Base-by-base conservation (phyloP, 1,140 invertebrate genomes). In the Leptinotarsa lineolata region DNA sequence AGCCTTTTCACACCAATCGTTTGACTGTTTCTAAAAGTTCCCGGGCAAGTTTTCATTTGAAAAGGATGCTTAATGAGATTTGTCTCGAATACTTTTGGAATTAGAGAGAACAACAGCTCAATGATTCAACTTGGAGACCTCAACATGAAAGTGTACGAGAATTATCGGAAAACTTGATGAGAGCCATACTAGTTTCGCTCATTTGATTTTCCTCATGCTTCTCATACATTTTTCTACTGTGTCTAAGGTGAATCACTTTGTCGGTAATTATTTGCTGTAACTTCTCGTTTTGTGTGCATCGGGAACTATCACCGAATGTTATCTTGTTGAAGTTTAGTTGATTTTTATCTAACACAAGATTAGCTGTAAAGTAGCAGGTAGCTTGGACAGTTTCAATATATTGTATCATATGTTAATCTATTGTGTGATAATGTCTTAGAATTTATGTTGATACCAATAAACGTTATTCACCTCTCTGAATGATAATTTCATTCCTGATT, bases 401-500 rank as follows among this genome's bases (percentile, higher is more conserved):
- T 48, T 77, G 76, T 77, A 79, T 76, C 73, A 80, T 80, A 80
- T 77, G 72, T 78, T 78, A 80, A 73, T 74, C 61, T 78, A 76
- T 74, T 80, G 74, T 78, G 80, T 83, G 82, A 80, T 81, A 79
- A 74, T 83, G 81, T 82, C 77, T 77, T 79, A 73, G 66, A 78
- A 68, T 76, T 81, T 82, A 81, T 80, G 80, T 81, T 80, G 73
- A 74, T 81, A 16, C n/a, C 74, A 82, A 81, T 81, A 81, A 82
- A 82, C 74, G 76, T 78, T 81, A 77, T 82, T 83, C 78, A 81
- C 80, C 81, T 81, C 80, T 81, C 80, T 78, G 70, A 45, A 72
- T 46, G 4, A 60, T 66, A 12, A 18, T 75, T 75, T 75, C 75
- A 45, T 70, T 72, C 72, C 39, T 44, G 20, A 39, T 11, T 39